Percentiles rank a stretch among this genome's conserved stretches.
Evolutionary conservation across 2,797 vertebrate genomes (phyloP).

Genomic region (Gallinago solitaria): DNA sequence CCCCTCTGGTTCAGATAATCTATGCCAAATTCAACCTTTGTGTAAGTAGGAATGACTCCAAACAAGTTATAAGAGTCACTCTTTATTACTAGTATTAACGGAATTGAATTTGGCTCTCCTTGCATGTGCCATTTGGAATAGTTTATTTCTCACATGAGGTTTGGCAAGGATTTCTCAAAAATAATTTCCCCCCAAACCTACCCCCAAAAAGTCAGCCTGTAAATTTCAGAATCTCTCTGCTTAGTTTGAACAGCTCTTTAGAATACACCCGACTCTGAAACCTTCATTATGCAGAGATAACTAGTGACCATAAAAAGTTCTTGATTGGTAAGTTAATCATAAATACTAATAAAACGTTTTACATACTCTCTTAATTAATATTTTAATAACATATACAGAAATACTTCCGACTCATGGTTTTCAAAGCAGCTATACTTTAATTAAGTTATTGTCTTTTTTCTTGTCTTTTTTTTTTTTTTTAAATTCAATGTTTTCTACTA

Average conservation of each 20-base stretch:
- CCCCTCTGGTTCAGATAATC: constrained; percentile 29
- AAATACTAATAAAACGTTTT: neutral
- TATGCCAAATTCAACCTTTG: constrained; percentile 42
- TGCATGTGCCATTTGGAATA: constrained; percentile 40
- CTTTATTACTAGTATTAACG: constrained; percentile 49
- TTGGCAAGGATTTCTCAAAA: constrained; percentile 48
- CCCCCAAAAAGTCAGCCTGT: constrained; percentile 15
- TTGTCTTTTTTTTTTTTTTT: neutral
- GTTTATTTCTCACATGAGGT: constrained; percentile 60
- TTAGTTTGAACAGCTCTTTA: constrained; percentile 47
- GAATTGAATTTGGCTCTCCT: constrained; percentile 44
- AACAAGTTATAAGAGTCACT: constrained; percentile 42
- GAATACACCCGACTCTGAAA: neutral
- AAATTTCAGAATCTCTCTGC: neutral
- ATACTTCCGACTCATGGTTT: neutral
- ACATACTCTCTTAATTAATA: constrained; percentile 4
- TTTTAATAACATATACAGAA: neutral
- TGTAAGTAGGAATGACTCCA: constrained; percentile 55
- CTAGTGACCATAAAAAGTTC: neutral
- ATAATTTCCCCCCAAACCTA: neutral
- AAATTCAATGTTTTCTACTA: constrained; percentile 36
- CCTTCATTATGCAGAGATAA: neutral
- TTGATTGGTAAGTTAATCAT: neutral
- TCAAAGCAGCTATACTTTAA: constrained; percentile 37
- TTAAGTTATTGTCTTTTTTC: neutral